Percentiles rank a stretch among this genome's conserved stretches.
Evolutionary conservation across 2,113 vertebrate species (phyloP).

Genomic region (Tragulus kanchil): DNA sequence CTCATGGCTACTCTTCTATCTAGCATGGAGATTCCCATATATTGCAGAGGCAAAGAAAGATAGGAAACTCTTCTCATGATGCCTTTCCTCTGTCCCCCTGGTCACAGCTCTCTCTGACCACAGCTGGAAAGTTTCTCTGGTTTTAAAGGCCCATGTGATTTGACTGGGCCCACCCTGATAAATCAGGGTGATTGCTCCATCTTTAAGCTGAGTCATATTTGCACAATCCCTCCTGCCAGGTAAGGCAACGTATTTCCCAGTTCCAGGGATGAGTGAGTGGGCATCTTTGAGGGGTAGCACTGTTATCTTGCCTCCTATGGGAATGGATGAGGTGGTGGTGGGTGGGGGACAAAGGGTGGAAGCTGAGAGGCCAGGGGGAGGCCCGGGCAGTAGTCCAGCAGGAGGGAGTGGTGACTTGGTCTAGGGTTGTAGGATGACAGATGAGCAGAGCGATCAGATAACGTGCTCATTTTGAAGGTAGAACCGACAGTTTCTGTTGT

Average conservation of each 20-base stretch:
- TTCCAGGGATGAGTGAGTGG: not conserved
- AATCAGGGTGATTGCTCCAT: not conserved
- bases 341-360: not conserved
- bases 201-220: not conserved
- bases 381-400: too few relatives aligned
- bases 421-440: not conserved
- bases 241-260: not conserved
- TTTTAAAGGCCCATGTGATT: not conserved
- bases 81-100: not conserved
- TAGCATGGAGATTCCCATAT: fast-evolving
- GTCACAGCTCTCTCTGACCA: not conserved
- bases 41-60: not conserved
- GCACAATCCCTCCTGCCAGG: not conserved
- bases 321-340: not conserved
- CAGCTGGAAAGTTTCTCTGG: not conserved
- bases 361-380: not conserved
- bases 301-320: not conserved
- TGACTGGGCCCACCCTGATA: not conserved
- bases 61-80: fast-evolving
- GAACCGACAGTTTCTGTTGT: not conserved
- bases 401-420: not conserved
- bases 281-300: not conserved
- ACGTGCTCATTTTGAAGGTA: not conserved
- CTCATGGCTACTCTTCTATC: not conserved
- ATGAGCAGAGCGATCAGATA: not conserved